phyloP scores from a whole-genome alignment of 2,888 invertebrate genomes.

The Elaeidobius kamerunicus region DNA sequence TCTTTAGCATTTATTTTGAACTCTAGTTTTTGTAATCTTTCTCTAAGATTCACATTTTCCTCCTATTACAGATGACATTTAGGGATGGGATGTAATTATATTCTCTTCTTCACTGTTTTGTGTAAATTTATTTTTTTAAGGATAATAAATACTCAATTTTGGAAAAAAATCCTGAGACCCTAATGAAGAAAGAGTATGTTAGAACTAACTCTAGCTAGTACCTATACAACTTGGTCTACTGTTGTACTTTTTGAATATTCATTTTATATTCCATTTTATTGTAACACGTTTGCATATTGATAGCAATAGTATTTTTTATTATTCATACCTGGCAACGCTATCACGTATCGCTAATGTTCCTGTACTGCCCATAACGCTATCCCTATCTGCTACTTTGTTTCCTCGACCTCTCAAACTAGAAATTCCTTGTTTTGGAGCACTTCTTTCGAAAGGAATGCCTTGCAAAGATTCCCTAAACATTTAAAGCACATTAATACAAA shows the following conservation, averaged over 20 bases:
- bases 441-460: constrained; percentile 6
- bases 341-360: constrained; percentile 4
- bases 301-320: not conserved
- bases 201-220: too few relatives aligned
- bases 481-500: not conserved
- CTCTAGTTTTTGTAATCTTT: too few relatives aligned
- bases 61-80: too few relatives aligned
- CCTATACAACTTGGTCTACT: too few relatives aligned
- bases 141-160: too few relatives aligned
- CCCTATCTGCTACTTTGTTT: constrained; percentile 28
- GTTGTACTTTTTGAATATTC: too few relatives aligned
- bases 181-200: too few relatives aligned
- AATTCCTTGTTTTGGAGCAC: constrained; percentile 15
- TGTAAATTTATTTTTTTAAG: too few relatives aligned
- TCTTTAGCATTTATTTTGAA: too few relatives aligned
- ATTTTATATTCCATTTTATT: too few relatives aligned
- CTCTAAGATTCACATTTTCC: not conserved
- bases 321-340: constrained; percentile 7
- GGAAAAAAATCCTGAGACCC: too few relatives aligned
- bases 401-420: constrained; percentile 21
- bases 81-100: not conserved
- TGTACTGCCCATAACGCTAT: constrained; percentile 12
- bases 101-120: not conserved
- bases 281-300: too few relatives aligned
- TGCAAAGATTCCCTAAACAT: constrained; percentile 24